Percentiles rank a stretch among this genome's conserved stretches.
These are phyloP conservation scores for Apis laboriosa DNA, from an alignment of 1,140 invertebrate species.

Conservation along the genomic window DNA sequence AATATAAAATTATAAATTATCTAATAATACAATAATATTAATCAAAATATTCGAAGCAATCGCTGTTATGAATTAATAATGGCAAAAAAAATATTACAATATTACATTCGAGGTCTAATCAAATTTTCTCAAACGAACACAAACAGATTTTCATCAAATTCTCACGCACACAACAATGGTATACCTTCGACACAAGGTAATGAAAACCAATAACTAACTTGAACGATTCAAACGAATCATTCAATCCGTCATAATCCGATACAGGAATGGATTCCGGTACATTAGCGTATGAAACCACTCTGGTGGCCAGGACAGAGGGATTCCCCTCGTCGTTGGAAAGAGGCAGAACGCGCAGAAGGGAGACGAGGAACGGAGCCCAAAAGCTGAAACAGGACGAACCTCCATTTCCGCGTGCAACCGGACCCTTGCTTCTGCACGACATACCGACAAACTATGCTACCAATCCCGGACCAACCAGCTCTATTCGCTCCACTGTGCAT, in stretches of 20 bases:
- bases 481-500: conserved; percentile 62
- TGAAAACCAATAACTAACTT: not conserved
- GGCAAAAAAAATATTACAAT: no score
- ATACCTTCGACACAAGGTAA: no score
- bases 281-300: conserved; percentile 37
- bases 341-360: not conserved
- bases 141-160: not conserved
- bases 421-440: conserved; percentile 54
- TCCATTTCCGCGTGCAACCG: conserved; percentile 57
- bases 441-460: conserved; percentile 60
- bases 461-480: conserved; percentile 47
- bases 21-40: no score
- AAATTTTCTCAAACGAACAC: not conserved
- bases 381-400: conserved; percentile 48
- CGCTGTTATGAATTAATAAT: no score
- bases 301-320: not conserved
- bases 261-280: conserved; percentile 10
- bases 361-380: not conserved
- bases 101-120: not conserved
- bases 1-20: no score
- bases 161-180: not conserved
- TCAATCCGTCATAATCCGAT: conserved; percentile 2
- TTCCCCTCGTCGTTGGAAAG: not conserved
- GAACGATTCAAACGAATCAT: not conserved
- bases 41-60: no score